Percentiles rank a stretch among this genome's conserved stretches.
Conservation (phyloP, 2,888 invertebrate species). For the Acanthosepion esculentum region DNA sequence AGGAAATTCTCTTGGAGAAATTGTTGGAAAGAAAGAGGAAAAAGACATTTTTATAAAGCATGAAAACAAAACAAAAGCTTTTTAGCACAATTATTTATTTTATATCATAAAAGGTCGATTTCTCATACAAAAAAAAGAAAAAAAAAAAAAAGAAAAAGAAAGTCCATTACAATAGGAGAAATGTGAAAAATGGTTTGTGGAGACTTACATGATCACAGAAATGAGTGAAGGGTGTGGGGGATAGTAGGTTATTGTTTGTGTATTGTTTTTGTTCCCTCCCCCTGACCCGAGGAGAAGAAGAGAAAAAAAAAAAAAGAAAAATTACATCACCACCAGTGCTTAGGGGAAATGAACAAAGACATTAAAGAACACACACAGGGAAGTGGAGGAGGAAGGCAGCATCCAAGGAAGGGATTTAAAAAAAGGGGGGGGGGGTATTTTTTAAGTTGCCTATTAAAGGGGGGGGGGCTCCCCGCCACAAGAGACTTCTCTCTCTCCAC, state of each 20-base stretch:
- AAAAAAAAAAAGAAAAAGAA: not conserved
- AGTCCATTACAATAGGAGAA: slow-evolving; percentile 23
- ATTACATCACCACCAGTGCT: too few species aligned
- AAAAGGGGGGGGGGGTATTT: too few species aligned
- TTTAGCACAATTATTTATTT: slow-evolving; percentile 2
- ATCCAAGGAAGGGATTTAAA: not conserved
- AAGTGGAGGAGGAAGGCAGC: not conserved
- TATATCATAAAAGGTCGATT: not conserved
- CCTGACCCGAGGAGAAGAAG: too few species aligned
- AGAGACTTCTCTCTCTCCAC: too few species aligned
- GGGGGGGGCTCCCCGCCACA: not conserved
- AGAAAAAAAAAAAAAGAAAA: too few species aligned
- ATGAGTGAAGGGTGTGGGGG: not conserved
- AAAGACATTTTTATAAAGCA: too few species aligned
- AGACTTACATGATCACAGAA: slow-evolving; percentile 39
- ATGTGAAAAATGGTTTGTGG: not conserved
- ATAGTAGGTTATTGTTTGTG: too few species aligned
- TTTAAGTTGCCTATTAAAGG: too few species aligned
- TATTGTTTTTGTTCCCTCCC: too few species aligned
- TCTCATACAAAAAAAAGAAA: not conserved
- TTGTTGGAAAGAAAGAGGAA: too few species aligned
- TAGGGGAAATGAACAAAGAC: not conserved
- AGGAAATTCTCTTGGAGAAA: too few species aligned
- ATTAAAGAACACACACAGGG: not conserved
- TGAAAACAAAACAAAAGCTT: not conserved